These are phyloP conservation scores for Copidosoma floridanum DNA, from an alignment of 1,140 invertebrate genomes.

Conservation along the genomic window DNA sequence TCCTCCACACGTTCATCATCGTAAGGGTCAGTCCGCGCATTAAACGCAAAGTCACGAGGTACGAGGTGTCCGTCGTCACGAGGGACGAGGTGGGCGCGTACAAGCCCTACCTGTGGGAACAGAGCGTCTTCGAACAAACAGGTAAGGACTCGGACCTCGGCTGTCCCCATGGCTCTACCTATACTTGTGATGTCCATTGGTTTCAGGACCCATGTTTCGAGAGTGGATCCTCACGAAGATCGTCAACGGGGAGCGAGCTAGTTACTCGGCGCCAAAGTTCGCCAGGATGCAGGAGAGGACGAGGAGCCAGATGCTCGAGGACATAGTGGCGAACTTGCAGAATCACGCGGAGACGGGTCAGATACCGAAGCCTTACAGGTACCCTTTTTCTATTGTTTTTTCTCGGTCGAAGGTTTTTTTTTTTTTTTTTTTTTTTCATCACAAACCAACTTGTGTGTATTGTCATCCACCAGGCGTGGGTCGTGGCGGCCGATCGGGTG, in stretches of 20 bases:
- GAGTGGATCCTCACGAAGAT: conserved; percentile 97
- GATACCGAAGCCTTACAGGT: conserved; percentile 93
- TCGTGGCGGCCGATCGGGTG: conserved; percentile 94
- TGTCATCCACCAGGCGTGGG: conserved; percentile 72
- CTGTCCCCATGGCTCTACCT: too few relatives aligned
- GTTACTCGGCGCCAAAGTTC: conserved; percentile 95
- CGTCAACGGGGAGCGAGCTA: conserved; percentile 94
- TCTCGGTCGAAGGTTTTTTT: too few relatives aligned
- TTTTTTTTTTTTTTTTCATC: too few relatives aligned
- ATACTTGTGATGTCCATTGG: too few relatives aligned
- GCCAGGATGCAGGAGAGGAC: conserved; percentile 92
- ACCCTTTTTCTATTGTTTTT: neutral
- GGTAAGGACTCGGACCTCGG: too few relatives aligned
- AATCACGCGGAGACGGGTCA: conserved; percentile 94
- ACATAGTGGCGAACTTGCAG: conserved; percentile 89
- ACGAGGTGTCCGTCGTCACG: conserved; percentile 91
- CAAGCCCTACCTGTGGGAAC: conserved; percentile 92
- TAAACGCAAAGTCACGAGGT: conserved; percentile 80
- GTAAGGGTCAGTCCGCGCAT: conserved; percentile 83
- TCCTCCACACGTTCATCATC: conserved; percentile 88
- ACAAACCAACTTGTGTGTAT: too few relatives aligned
- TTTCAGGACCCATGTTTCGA: conserved; percentile 65
- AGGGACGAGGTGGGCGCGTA: conserved; percentile 96
- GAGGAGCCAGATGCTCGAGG: conserved; percentile 88
- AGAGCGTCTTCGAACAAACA: conserved; percentile 92